A percentile compares a stretch with the other conserved stretches of the same genome.
Conservation (phyloP, 1,140 invertebrate genomes). For the Sycobia sp. region DNA sequence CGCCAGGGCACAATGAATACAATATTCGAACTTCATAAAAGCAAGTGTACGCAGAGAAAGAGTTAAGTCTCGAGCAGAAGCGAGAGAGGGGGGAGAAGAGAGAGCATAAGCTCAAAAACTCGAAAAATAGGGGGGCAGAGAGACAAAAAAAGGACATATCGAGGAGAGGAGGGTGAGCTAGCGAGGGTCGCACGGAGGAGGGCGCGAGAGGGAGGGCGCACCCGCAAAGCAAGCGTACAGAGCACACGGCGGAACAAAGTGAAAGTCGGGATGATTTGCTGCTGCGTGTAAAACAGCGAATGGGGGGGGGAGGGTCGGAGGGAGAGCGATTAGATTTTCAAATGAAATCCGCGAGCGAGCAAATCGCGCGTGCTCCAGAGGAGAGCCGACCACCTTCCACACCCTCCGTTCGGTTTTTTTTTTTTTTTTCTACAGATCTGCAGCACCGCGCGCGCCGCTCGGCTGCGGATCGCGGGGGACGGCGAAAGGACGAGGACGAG, state of each 20-base stretch:
- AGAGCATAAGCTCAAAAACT: slow-evolving; percentile 9
- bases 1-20: neutral
- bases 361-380: slow-evolving; percentile 32
- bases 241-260: slow-evolving; percentile 24
- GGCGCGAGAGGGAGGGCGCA: neutral
- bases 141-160: neutral
- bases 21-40: slow-evolving; percentile 16
- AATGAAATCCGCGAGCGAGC: slow-evolving; percentile 29
- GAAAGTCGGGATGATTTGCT: slow-evolving; percentile 29
- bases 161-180: neutral
- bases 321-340: slow-evolving; percentile 30
- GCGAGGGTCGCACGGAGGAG: neutral
- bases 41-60: slow-evolving; percentile 19
- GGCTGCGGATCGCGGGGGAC: neutral
- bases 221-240: slow-evolving; percentile 22
- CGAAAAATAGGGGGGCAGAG: slow-evolving; percentile 8
- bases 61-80: slow-evolving; percentile 16
- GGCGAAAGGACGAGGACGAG: slow-evolving; percentile 35
- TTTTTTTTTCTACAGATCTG: slow-evolving; percentile 9
- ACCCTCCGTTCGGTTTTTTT: neutral
- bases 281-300: neutral
- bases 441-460: neutral
- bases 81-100: too few relatives aligned
- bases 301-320: neutral
- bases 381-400: slow-evolving; percentile 12